A percentile compares a stretch with the other conserved stretches of the same genome.
Conservation (phyloP, 2,113 vertebrate species). For the Perccottus glenii region DNA sequence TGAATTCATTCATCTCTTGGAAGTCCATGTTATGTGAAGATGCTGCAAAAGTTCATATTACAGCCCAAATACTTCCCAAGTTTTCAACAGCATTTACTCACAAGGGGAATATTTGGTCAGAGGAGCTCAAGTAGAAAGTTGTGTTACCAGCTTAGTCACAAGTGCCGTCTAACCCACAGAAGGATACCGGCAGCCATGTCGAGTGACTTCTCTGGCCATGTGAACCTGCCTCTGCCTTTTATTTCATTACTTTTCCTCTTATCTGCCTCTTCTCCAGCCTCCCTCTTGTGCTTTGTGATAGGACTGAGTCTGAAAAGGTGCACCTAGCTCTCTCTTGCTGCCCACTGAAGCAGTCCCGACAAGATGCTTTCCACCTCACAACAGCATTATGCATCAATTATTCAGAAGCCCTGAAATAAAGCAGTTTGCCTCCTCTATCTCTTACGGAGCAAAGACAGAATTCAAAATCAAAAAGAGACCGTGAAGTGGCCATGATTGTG, state of each 20-base stretch:
- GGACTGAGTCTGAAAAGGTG: constrained; percentile 37
- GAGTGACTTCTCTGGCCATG: constrained; percentile 9
- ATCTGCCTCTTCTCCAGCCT: constrained; percentile 1
- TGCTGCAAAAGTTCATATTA: no score
- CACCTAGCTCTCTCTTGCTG: constrained; percentile 30
- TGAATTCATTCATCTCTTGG: no score
- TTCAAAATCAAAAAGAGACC: constrained; percentile 44
- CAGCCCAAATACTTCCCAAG: constrained; percentile 14
- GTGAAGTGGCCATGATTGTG: constrained; percentile 14
- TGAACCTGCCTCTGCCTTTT: constrained; percentile 11
- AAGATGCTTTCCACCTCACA: constrained; percentile 62
- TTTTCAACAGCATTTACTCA: constrained; percentile 25
- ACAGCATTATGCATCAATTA: constrained; percentile 69
- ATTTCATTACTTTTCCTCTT: constrained; percentile 19
- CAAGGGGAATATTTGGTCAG: not conserved
- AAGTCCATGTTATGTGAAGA: no score
- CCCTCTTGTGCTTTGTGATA: constrained; percentile 18
- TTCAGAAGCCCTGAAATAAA: constrained; percentile 71
- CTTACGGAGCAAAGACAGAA: constrained; percentile 51
- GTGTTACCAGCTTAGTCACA: constrained; percentile 13
- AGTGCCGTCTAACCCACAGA: constrained; percentile 14
- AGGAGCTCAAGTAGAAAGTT: constrained; percentile 15
- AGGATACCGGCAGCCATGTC: constrained; percentile 21
- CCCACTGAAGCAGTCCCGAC: constrained; percentile 54
- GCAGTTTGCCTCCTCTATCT: constrained; percentile 56